These are phyloP conservation scores for Chrysomallon squamiferum DNA, from an alignment of 1,140 invertebrate species.

Conservation along the genomic window DNA sequence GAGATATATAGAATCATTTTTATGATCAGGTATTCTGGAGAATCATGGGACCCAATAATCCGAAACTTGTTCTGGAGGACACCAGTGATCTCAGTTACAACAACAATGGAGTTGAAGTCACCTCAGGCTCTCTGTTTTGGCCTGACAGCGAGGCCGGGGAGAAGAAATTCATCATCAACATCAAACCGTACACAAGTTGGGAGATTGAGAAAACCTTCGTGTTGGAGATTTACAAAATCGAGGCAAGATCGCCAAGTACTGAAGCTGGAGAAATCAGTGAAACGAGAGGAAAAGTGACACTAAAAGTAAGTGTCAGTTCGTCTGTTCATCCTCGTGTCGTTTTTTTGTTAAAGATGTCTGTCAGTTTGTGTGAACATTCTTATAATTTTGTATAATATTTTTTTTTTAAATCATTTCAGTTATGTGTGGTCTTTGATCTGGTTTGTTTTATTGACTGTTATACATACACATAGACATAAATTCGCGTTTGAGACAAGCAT, in stretches of 20 bases:
- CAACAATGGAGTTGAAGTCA: slow-evolving; percentile 33
- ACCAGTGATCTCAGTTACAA: slow-evolving; percentile 48
- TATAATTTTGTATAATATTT: no score
- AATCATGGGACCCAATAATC: slow-evolving; percentile 58
- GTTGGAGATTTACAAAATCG: slow-evolving; percentile 44
- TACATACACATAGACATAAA: no score
- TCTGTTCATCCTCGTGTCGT: no score
- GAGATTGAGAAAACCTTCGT: slow-evolving; percentile 57
- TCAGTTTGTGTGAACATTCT: no score
- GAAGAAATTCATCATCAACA: slow-evolving; percentile 42
- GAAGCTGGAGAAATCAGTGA: slow-evolving; percentile 51
- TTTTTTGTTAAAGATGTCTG: no score
- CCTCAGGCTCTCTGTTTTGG: slow-evolving; percentile 45
- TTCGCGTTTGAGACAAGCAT: no score
- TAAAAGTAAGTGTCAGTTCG: slow-evolving; percentile 44
- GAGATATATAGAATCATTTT: no score
- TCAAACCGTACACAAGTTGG: slow-evolving; percentile 53
- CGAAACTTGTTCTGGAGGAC: slow-evolving; percentile 32
- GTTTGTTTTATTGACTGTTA: no score
- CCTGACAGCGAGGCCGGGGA: slow-evolving; percentile 38
- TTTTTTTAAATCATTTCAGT: no score
- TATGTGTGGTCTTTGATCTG: no score
- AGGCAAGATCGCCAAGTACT: slow-evolving; percentile 23
- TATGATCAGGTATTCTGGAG: slow-evolving; percentile 49
- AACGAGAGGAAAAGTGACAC: slow-evolving; percentile 31